Percentiles rank a stretch among this genome's conserved stretches.
Conservation (phyloP, 1,140 invertebrate species). For the Battus philenor region DNA sequence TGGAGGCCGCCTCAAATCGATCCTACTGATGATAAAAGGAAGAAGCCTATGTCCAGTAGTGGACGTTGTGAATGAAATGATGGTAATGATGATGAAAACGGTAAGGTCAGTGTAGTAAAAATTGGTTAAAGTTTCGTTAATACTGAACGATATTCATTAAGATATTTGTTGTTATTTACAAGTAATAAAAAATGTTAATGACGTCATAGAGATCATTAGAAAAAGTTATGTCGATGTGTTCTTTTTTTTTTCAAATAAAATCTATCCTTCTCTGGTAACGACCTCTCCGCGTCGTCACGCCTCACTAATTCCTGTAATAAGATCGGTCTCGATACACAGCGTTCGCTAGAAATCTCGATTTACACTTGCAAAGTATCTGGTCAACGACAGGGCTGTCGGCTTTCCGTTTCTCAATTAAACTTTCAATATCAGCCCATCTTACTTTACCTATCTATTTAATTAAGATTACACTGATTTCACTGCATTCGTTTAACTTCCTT, state of each 20-base stretch:
- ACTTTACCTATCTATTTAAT: neutral
- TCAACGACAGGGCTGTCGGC: constrained; percentile 10
- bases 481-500: neutral
- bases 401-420: constrained; percentile 1
- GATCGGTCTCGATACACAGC: constrained; percentile 38
- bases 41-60: too few relatives aligned
- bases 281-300: constrained; percentile 34
- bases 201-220: too few relatives aligned
- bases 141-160: too few relatives aligned
- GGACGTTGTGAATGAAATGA: too few relatives aligned
- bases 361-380: constrained; percentile 13
- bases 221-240: constrained; percentile 11
- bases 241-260: constrained; percentile 19
- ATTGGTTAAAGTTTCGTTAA: too few relatives aligned
- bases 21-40: too few relatives aligned
- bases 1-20: too few relatives aligned
- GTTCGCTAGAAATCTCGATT: constrained; percentile 43
- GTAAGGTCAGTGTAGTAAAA: too few relatives aligned
- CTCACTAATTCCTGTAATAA: constrained; percentile 41
- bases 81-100: too few relatives aligned
- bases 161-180: too few relatives aligned
- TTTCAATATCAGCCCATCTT: constrained; percentile 2
- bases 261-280: constrained; percentile 25
- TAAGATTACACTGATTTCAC: neutral
- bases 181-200: too few relatives aligned